A percentile compares a stretch with the other conserved stretches of the same genome.
phyloP scores from a whole-genome alignment of 2,113 vertebrate species.

The Zosterops japonicus region DNA sequence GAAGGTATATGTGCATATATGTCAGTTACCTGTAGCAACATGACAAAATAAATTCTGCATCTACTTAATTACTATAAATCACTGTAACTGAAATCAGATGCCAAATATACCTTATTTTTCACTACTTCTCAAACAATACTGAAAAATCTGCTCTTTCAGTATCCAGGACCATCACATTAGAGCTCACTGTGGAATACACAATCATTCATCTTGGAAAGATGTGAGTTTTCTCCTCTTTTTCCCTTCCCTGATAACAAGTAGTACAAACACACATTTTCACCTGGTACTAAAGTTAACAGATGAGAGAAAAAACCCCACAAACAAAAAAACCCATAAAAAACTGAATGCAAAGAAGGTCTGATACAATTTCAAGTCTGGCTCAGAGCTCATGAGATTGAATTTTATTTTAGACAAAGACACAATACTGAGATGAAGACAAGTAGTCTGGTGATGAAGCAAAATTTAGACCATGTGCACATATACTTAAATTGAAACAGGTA shows the following conservation, averaged over 20 bases:
- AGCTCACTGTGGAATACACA: background rate
- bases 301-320: background rate
- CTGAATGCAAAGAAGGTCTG: background rate
- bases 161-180: background rate
- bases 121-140: background rate
- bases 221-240: background rate
- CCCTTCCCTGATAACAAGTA: background rate
- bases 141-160: background rate
- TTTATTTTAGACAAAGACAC: background rate
- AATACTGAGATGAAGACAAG: background rate
- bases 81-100: background rate
- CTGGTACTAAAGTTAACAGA: background rate
- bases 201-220: background rate
- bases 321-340: background rate
- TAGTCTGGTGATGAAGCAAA: background rate
- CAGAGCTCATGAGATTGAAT: background rate
- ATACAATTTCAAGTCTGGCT: background rate
- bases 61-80: background rate
- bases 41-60: background rate
- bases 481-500: background rate
- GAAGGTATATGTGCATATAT: background rate
- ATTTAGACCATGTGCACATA: background rate
- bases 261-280: background rate
- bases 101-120: background rate
- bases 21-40: background rate